Conservation (phyloP, 2,797 vertebrate species). For the Urosaurus nigricauda region DNA sequence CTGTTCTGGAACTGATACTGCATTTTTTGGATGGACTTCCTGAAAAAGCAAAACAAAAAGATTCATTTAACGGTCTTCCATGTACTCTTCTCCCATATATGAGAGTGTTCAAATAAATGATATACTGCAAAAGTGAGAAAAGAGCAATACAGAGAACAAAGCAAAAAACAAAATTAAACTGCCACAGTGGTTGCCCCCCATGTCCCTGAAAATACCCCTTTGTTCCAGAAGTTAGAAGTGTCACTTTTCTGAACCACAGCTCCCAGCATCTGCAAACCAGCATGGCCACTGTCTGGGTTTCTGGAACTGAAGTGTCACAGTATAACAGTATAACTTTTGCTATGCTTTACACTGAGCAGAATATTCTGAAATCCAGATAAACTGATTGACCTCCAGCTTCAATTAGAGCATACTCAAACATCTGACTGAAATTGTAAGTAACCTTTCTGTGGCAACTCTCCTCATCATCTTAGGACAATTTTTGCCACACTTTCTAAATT, state of each 20-base stretch:
- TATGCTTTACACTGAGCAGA: neutral
- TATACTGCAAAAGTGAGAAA: neutral
- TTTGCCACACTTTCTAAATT: neutral
- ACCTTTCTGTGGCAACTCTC: neutral
- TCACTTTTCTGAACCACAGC: no score
- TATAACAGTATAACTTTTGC: no score
- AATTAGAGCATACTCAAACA: neutral
- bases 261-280: neutral
- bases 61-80: neutral
- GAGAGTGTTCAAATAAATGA: neutral
- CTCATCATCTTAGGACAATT: neutral
- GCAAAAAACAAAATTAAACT: slow-evolving; percentile 1
- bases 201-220: no score
- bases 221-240: neutral
- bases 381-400: neutral
- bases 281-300: neutral
- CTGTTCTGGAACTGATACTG: neutral
- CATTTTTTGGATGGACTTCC: neutral
- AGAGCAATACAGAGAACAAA: neutral
- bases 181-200: neutral
- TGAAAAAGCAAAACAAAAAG: neutral
- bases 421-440: neutral
- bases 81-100: neutral
- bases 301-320: neutral
- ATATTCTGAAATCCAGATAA: neutral